A percentile compares a stretch with the other conserved stretches of the same genome.
Evolutionary conservation across 30 jellyfish, hydroid and myxozoan genomes (phyloP).

Genomic region (Hydractinia symbiolongicarpus): DNA sequence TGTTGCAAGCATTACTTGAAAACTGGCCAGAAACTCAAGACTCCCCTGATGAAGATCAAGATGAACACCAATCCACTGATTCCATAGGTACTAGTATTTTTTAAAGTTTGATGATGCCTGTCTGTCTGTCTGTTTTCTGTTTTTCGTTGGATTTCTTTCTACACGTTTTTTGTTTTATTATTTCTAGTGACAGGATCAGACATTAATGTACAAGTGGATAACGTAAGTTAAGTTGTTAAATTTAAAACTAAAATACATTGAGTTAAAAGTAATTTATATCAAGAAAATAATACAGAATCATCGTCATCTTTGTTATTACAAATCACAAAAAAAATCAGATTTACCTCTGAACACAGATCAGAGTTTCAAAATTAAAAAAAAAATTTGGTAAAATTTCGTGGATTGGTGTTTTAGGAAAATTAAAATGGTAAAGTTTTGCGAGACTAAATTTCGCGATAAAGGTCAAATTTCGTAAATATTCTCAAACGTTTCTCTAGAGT

Average conservation of each 20-base stretch:
- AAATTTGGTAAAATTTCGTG: too few relatives aligned
- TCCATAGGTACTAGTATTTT: background rate
- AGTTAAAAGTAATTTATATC: background rate
- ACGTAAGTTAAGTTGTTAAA: conserved; percentile 26
- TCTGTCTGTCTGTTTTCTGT: background rate
- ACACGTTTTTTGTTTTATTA: background rate
- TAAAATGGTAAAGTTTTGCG: too few relatives aligned
- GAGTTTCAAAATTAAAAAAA: too few relatives aligned
- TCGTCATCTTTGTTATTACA: too few relatives aligned
- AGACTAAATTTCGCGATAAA: too few relatives aligned
- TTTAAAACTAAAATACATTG: background rate
- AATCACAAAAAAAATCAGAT: too few relatives aligned
- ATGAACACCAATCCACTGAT: conserved; percentile 2
- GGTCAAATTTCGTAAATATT: too few relatives aligned
- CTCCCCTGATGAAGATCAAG: conserved; percentile 19
- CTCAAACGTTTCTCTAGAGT: too few relatives aligned
- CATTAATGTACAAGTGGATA: conserved; percentile 40
- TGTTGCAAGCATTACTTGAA: conserved; percentile 69
- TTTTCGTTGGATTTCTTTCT: background rate
- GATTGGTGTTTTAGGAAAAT: too few relatives aligned
- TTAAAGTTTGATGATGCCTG: background rate
- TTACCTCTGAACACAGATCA: too few relatives aligned
- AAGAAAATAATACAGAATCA: too few relatives aligned
- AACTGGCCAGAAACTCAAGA: conserved; percentile 72
- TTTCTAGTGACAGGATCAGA: conserved; percentile 54